Evolutionary conservation across 2,797 vertebrate genomes (phyloP).

Genomic region (Gobio occitaniae): DNA sequence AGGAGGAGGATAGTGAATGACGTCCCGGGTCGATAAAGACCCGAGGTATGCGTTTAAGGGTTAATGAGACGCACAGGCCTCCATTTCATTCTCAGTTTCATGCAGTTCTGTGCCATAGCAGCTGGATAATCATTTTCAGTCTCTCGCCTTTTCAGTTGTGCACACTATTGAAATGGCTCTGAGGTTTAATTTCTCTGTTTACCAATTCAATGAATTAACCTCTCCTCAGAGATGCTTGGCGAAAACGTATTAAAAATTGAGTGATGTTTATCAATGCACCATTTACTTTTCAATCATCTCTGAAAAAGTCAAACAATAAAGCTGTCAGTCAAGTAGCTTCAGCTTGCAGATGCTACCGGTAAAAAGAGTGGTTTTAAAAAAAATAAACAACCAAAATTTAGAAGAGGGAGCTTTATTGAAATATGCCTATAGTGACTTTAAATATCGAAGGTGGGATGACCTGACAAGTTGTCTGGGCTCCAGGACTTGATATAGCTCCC

Average conservation of each 20-base stretch:
- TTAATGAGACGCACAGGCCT: not conserved
- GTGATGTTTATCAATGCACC: conserved; percentile 48
- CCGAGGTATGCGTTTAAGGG: too few species aligned
- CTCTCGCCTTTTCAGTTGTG: conserved; percentile 3
- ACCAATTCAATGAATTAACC: conserved; percentile 51
- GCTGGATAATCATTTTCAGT: conserved; percentile 34
- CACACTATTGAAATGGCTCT: conserved; percentile 31
- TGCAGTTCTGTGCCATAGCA: conserved; percentile 13
- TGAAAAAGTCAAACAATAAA: conserved; percentile 50
- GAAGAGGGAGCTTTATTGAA: conserved; percentile 18
- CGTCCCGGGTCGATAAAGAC: too few species aligned
- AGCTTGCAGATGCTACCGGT: conserved; percentile 18
- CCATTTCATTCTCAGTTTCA: conserved; percentile 14
- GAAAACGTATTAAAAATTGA: conserved; percentile 46
- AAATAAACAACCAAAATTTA: conserved; percentile 15
- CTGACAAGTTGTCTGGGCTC: conserved; percentile 4
- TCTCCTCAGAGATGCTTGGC: conserved; percentile 26
- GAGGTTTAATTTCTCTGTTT: conserved; percentile 55
- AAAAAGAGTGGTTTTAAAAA: not conserved
- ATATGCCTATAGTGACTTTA: conserved; percentile 26
- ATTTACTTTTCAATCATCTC: conserved; percentile 51
- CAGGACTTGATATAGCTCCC: not conserved
- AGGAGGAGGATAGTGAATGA: too few species aligned
- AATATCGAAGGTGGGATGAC: not conserved
- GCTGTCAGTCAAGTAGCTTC: conserved; percentile 50